Percentiles rank a stretch among this genome's conserved stretches.
Evolutionary conservation across 2,888 invertebrate genomes (phyloP).

Genomic region (Girardia tigrina): DNA sequence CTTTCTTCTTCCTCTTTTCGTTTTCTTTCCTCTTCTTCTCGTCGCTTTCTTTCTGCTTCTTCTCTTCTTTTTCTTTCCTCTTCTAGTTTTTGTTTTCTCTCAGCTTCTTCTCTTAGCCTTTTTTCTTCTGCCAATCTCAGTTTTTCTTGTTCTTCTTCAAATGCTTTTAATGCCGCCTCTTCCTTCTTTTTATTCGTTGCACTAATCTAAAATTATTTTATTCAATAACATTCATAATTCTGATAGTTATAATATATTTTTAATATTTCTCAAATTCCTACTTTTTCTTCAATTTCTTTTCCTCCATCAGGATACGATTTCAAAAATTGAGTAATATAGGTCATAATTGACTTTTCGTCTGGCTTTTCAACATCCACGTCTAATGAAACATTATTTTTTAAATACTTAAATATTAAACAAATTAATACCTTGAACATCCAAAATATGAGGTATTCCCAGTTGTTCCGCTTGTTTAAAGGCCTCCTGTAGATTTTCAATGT

Average conservation of each 20-base stretch:
- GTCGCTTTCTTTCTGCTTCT: not conserved
- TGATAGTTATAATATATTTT: not conserved
- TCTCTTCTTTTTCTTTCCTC: not conserved
- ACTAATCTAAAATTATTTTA: not conserved
- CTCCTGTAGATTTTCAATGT: constrained; percentile 69
- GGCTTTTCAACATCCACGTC: constrained; percentile 96
- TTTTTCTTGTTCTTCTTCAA: not conserved
- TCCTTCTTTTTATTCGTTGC: not conserved
- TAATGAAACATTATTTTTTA: constrained; percentile 42
- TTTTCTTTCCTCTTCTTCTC: not conserved
- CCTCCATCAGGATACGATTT: constrained; percentile 59
- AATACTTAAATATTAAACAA: not conserved
- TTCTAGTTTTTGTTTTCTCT: not conserved
- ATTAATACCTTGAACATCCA: constrained; percentile 66
- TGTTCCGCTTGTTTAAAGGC: constrained; percentile 82
- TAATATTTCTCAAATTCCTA: too few species aligned
- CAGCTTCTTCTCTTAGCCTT: not conserved
- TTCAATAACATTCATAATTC: too few species aligned
- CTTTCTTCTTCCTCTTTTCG: not conserved
- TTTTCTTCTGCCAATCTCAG: not conserved
- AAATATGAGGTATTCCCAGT: constrained; percentile 71
- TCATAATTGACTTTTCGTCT: constrained; percentile 98
- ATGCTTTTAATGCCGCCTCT: not conserved
- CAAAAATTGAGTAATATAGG: constrained; percentile 93
- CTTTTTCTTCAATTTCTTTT: not conserved